phyloP scores from a whole-genome alignment of 2,888 invertebrate genomes.

The Ceraclea dissimilis region DNA sequence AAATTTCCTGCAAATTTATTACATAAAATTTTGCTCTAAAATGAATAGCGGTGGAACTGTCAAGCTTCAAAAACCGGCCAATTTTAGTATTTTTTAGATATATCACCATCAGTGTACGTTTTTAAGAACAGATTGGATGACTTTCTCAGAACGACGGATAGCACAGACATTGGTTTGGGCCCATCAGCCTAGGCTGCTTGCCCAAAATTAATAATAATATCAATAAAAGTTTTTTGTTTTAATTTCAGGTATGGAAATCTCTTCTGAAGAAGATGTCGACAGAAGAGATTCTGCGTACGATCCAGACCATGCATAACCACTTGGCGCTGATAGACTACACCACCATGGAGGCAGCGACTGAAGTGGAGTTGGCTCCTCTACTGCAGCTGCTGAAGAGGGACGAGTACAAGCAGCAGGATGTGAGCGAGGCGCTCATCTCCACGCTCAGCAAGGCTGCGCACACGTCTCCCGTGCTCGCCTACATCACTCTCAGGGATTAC shows the following conservation, averaged over 20 bases:
- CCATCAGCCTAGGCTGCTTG: too few species aligned
- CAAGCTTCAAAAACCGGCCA: too few species aligned
- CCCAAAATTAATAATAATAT: too few species aligned
- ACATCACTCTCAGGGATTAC: conserved; percentile 15
- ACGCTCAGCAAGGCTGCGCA: not conserved
- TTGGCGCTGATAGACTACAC: conserved; percentile 8
- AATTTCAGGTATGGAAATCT: conserved; percentile 18
- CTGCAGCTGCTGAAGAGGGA: not conserved
- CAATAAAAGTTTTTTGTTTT: too few species aligned
- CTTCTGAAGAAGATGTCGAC: conserved; percentile 12
- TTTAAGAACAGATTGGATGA: too few species aligned
- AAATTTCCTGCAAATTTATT: too few species aligned
- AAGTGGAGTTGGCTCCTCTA: not conserved
- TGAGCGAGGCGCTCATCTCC: not conserved
- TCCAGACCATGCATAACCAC: conserved; percentile 18
- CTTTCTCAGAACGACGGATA: too few species aligned
- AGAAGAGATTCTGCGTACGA: conserved; percentile 7
- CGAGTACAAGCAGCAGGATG: not conserved
- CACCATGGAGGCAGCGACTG: not conserved
- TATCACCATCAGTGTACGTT: too few species aligned
- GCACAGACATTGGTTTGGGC: too few species aligned
- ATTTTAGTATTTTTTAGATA: too few species aligned
- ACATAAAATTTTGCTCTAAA: too few species aligned
- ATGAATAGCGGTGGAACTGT: too few species aligned
- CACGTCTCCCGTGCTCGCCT: conserved; percentile 16